phyloP scores from a whole-genome alignment of 2,797 vertebrate species.

The Salarias fasciatus region DNA sequence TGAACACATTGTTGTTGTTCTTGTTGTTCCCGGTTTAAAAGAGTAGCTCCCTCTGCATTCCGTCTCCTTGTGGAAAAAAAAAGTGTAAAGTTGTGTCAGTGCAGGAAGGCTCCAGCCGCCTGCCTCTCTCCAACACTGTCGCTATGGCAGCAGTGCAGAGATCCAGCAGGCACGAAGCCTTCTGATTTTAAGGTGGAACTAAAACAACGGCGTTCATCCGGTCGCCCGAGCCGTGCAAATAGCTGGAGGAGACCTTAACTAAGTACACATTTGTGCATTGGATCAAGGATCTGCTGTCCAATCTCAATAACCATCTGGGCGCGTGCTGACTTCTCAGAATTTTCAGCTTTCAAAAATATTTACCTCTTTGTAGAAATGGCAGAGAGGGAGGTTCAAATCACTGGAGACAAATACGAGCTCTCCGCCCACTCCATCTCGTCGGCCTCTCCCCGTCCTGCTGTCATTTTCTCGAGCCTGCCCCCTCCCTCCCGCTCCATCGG shows the following conservation, averaged over 20 bases:
- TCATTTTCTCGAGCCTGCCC: slow-evolving; percentile 46
- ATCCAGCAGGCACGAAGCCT: slow-evolving; percentile 36
- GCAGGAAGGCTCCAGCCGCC: slow-evolving; percentile 35
- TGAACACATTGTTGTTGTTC: too few relatives aligned
- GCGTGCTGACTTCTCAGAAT: slow-evolving; percentile 33
- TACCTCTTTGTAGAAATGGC: slow-evolving; percentile 24
- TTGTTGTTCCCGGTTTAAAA: too few relatives aligned
- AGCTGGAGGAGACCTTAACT: slow-evolving; percentile 48
- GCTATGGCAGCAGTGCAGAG: slow-evolving; percentile 68
- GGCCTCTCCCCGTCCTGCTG: slow-evolving; percentile 19
- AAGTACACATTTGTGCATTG: slow-evolving; percentile 50
- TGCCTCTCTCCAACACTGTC: slow-evolving; percentile 50
- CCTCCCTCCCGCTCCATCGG: slow-evolving; percentile 42
- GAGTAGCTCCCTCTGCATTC: neutral
- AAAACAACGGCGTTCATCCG: slow-evolving; percentile 34
- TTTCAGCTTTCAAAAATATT: slow-evolving; percentile 28
- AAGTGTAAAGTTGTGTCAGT: slow-evolving; percentile 27
- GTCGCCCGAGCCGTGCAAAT: slow-evolving; percentile 6
- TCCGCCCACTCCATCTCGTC: slow-evolving; percentile 24
- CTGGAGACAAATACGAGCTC: slow-evolving; percentile 50
- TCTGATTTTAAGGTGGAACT: slow-evolving; percentile 55
- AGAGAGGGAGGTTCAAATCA: slow-evolving; percentile 43
- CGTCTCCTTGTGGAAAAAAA: slow-evolving; percentile 11
- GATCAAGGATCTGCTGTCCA: slow-evolving; percentile 46
- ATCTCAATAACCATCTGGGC: slow-evolving; percentile 52